phyloP scores from a whole-genome alignment of 2,888 invertebrate species.

The Xestia rhomboidea region DNA sequence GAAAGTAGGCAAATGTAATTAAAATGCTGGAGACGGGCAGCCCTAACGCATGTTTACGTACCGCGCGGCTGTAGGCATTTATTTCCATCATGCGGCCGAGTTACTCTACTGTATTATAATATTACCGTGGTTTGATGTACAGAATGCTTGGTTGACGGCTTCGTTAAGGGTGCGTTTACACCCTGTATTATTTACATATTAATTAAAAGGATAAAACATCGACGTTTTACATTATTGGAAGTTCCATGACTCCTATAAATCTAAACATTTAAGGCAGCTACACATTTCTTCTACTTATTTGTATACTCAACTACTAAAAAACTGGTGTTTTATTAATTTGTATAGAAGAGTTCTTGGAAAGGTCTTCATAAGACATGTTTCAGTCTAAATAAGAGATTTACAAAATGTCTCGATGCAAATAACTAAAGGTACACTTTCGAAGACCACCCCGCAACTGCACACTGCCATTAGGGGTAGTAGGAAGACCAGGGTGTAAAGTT shows the following conservation, averaged over 20 bases:
- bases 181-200: too few species aligned
- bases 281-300: conserved; percentile 20
- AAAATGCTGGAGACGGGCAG: too few species aligned
- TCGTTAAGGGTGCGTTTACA: too few species aligned
- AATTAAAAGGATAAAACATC: conserved; percentile 11
- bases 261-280: conserved; percentile 56
- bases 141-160: too few species aligned
- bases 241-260: background rate
- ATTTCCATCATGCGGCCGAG: too few species aligned
- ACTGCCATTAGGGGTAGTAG: background rate
- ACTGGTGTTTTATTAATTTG: conserved; percentile 53
- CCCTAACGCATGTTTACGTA: too few species aligned
- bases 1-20: too few species aligned
- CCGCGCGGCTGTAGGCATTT: too few species aligned
- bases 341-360: conserved; percentile 56
- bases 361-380: conserved; percentile 47
- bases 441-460: background rate
- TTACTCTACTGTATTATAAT: too few species aligned
- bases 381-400: conserved; percentile 21
- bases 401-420: background rate
- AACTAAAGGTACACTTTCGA: background rate
- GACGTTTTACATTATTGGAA: conserved; percentile 9
- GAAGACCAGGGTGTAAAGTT: background rate
- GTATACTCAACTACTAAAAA: conserved; percentile 27
- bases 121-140: too few species aligned